Conservation (phyloP, 2,888 invertebrate species). For the Leptinotarsa juncta region DNA sequence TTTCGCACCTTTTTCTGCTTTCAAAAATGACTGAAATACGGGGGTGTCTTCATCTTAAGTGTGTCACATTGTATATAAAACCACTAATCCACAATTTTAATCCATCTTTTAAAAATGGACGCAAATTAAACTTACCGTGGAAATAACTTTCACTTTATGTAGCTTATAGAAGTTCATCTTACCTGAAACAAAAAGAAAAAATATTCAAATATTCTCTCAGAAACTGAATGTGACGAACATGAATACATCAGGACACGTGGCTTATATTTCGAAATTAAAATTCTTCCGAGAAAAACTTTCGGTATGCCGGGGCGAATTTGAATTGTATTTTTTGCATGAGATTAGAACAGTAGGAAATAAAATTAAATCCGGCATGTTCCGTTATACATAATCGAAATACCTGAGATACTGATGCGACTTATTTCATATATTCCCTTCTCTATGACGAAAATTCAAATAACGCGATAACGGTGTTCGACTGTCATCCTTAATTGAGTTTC, state of each 20-base stretch:
- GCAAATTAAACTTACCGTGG: not conserved
- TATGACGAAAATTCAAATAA: not conserved
- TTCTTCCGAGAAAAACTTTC: not conserved
- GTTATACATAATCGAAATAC: not conserved
- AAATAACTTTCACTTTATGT: not conserved
- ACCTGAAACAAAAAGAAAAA: constrained; percentile 1
- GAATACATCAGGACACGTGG: not conserved
- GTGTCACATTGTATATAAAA: too few relatives aligned
- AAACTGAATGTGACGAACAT: not conserved
- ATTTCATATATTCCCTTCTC: not conserved
- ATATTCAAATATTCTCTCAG: not conserved
- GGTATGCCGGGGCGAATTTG: not conserved
- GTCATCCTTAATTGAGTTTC: too few relatives aligned
- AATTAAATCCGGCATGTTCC: not conserved
- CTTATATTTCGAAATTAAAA: not conserved
- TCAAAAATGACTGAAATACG: too few relatives aligned
- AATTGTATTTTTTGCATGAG: constrained; percentile 1
- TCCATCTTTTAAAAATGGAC: not conserved
- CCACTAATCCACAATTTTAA: not conserved
- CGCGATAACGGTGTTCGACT: not conserved
- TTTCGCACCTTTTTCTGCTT: too few relatives aligned
- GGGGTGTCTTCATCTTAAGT: too few relatives aligned
- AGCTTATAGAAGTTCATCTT: not conserved
- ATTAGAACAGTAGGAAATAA: not conserved
- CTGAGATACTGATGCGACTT: not conserved